Percentiles rank a stretch among this genome's conserved stretches.
phyloP scores from a whole-genome alignment of 2,113 vertebrate species.

The Xiphias gladius region DNA sequence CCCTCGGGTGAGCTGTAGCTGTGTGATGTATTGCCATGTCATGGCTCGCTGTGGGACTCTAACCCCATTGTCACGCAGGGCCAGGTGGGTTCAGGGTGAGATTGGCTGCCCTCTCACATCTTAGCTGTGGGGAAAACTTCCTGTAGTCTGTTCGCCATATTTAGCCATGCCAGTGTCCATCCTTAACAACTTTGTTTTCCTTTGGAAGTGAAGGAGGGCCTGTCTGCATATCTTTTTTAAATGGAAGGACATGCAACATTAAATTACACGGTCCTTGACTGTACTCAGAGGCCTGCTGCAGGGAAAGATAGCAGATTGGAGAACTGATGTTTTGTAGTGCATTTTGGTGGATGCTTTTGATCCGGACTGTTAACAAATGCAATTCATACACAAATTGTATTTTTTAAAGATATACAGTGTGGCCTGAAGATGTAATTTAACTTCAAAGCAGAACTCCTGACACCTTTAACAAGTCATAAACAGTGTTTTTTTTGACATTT shows the following conservation, averaged over 20 bases:
- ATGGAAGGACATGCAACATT: conserved; percentile 58
- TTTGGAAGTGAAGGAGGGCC: conserved; percentile 39
- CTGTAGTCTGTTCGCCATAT: conserved; percentile 30
- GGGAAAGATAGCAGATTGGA: conserved; percentile 29
- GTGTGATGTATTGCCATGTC: conserved; percentile 71
- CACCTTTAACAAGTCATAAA: not conserved
- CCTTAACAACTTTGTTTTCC: conserved; percentile 60
- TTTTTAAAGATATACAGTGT: not conserved
- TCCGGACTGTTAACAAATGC: not conserved
- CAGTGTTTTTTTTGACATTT: not conserved
- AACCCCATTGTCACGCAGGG: conserved; percentile 50
- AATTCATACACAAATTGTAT: conserved; percentile 8
- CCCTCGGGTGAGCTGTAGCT: conserved; percentile 38
- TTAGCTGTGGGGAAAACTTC: conserved; percentile 31
- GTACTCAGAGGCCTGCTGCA: conserved; percentile 44
- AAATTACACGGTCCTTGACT: conserved; percentile 56
- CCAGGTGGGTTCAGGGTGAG: conserved; percentile 66
- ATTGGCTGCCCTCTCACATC: conserved; percentile 38
- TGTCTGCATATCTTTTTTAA: conserved; percentile 46
- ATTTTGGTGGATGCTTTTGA: conserved; percentile 5
- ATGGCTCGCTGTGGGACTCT: conserved; percentile 52
- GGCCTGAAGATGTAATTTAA: conserved; percentile 2
- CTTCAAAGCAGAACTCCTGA: conserved; percentile 20
- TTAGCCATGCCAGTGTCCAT: conserved; percentile 28
- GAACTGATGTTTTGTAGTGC: conserved; percentile 26